Base-by-base conservation (phyloP, 2,888 invertebrate species). In the Callosobruchus maculatus region DNA sequence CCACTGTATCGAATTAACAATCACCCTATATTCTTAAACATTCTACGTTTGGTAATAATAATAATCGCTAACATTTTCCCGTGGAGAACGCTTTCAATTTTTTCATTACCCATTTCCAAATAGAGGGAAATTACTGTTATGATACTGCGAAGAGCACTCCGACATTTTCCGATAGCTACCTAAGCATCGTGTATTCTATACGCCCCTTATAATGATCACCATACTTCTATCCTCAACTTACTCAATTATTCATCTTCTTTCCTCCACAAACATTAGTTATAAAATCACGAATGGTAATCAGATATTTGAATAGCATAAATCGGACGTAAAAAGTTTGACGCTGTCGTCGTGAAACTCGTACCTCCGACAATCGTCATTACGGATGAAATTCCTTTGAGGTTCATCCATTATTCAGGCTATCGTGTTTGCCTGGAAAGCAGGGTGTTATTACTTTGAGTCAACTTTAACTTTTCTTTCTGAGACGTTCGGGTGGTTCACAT, bases 361-460 rank as follows among this genome's bases (percentile, higher is more conserved):
- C 13, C 13, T 49, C 49, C 49, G 13, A 49, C 49, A 77, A 78
- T 75, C 77, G 74, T 68, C 74, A 71, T 75, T 80, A 77, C 72
- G 75, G 77, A 30, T 77, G 76, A 76, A 77, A 76, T 77, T 76
- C 75, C 75, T 74, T 70, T 73, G 72, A 76, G 70, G 68, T 20
- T 78, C 76, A 78, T 81, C 74, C 74, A 81, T 81, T 78, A 81
- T 81, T 81, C 72, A 81, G 67, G 71, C 71, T 76, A 80, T 76
- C 78, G 78, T 78, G 78, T 73, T 74, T 31, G 68, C 70, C 72
- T 66, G 74, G 74, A 75, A 69, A 69, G 31, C 26, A 71, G 70
- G 71, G 70, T 26, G 69, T 71, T 66, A 71, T 71, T 74, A 49
- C 72, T 22, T 20, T 20, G 71, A 26, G 30, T 70, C 69, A 74